Conservation (phyloP, 2,113 vertebrate species). For the Eretmodus cyanostictus region DNA sequence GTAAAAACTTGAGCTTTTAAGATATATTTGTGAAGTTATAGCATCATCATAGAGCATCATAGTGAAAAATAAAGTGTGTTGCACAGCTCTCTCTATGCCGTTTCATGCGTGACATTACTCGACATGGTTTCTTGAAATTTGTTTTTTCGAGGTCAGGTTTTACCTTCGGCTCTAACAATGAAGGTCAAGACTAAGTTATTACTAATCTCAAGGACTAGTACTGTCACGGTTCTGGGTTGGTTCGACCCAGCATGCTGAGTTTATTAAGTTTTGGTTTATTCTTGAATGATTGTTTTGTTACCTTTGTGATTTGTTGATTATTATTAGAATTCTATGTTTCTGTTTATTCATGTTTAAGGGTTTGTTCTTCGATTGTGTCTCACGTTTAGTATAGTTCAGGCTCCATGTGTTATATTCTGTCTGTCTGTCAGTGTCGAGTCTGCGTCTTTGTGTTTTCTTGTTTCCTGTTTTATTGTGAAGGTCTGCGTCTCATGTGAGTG, state of each 20-base stretch:
- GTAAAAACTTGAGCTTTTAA: not conserved
- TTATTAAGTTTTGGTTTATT: not conserved
- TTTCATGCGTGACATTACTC: not conserved
- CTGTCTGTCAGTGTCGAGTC: not conserved
- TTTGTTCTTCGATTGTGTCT: not conserved
- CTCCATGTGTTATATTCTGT: not conserved
- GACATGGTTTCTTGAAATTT: fast-evolving
- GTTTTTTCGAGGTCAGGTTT: not conserved
- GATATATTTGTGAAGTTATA: not conserved
- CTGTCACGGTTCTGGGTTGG: not conserved
- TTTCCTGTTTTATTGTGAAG: not conserved
- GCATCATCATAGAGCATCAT: not conserved
- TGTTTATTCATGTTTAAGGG: not conserved
- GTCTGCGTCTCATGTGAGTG: fast-evolving
- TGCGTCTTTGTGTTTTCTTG: not conserved
- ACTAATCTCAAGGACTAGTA: not conserved
- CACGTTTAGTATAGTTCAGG: not conserved
- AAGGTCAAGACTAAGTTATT: not conserved
- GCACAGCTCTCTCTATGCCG: not conserved
- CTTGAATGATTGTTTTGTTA: not conserved
- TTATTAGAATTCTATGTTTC: not conserved
- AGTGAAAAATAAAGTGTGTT: not conserved
- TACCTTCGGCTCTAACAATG: not conserved
- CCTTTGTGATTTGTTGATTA: not conserved
- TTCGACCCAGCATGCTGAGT: not conserved